Conservation (phyloP, 2,888 invertebrate species). For the Dasysyrphus tricinctus region DNA sequence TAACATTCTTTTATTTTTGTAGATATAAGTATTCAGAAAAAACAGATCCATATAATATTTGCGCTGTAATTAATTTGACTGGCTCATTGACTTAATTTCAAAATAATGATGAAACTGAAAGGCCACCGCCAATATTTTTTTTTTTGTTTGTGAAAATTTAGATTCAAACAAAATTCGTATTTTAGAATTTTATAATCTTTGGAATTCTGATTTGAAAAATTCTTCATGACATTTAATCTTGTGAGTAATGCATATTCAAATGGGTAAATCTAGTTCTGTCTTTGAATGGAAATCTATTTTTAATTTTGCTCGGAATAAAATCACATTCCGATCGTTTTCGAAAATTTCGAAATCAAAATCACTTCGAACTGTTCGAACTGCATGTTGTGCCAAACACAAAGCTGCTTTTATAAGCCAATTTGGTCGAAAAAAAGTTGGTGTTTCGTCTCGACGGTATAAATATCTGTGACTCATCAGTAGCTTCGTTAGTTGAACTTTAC, state of each 20-base stretch:
- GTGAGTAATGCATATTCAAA: background rate
- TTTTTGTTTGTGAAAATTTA: background rate
- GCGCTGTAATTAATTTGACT: background rate
- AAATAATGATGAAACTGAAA: background rate
- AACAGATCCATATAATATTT: background rate
- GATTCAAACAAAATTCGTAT: background rate
- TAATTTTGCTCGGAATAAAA: too few relatives aligned
- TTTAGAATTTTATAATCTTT: background rate
- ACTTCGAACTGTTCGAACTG: too few relatives aligned
- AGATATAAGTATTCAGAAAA: slow-evolving; percentile 1
- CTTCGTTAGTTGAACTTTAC: too few relatives aligned
- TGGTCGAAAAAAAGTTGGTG: too few relatives aligned
- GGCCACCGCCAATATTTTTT: background rate
- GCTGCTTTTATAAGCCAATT: too few relatives aligned
- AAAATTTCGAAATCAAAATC: too few relatives aligned
- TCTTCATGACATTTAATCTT: background rate
- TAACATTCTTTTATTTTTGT: slow-evolving; percentile 1
- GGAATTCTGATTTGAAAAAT: background rate
- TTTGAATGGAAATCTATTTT: too few relatives aligned
- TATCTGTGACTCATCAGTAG: too few relatives aligned
- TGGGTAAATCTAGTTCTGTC: background rate
- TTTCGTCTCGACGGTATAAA: too few relatives aligned
- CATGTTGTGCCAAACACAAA: too few relatives aligned
- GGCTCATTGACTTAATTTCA: slow-evolving; percentile 24
- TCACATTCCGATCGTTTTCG: too few relatives aligned